These are phyloP conservation scores for Catamblyrhynchus diadema DNA, from an alignment of 2,797 vertebrate species.

Conservation along the genomic window DNA sequence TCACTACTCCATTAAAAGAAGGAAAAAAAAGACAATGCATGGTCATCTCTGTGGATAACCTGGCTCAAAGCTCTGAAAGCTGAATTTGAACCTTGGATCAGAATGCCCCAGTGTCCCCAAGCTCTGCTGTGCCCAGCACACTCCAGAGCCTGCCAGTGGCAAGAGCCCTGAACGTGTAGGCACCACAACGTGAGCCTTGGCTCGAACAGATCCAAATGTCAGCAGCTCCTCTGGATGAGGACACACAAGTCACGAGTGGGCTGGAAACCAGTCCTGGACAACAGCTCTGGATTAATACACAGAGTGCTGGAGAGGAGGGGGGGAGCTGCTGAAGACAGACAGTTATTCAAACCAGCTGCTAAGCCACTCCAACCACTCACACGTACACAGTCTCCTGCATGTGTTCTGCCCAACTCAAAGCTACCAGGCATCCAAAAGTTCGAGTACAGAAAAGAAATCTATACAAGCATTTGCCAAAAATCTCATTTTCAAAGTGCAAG, in stretches of 20 bases:
- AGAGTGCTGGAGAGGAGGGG: not conserved
- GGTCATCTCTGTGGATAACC: not conserved
- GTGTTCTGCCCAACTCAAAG: not conserved
- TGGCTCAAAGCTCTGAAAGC: not conserved
- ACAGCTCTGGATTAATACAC: not conserved
- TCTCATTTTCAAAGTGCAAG: constrained; percentile 1
- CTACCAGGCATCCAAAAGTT: not conserved
- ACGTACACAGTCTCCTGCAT: not conserved
- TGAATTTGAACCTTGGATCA: not conserved
- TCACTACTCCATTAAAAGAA: not conserved
- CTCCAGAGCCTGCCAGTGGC: not conserved
- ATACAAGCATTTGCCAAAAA: constrained; percentile 14
- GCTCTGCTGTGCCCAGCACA: not conserved
- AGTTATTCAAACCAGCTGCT: constrained; percentile 58
- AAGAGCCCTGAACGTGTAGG: not conserved
- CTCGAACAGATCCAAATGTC: not conserved
- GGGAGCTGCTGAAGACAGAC: constrained; percentile 16
- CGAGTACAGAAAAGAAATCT: not conserved
- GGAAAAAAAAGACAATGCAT: rapidly evolving
- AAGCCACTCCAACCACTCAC: not conserved
- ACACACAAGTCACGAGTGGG: not conserved
- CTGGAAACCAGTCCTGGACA: constrained; percentile 33
- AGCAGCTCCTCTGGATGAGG: not conserved
- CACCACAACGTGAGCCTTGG: rapidly evolving
- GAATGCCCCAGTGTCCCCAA: not conserved